phyloP scores from a whole-genome alignment of 2,113 vertebrate species.

The Dolichallabes microphthalmus region DNA sequence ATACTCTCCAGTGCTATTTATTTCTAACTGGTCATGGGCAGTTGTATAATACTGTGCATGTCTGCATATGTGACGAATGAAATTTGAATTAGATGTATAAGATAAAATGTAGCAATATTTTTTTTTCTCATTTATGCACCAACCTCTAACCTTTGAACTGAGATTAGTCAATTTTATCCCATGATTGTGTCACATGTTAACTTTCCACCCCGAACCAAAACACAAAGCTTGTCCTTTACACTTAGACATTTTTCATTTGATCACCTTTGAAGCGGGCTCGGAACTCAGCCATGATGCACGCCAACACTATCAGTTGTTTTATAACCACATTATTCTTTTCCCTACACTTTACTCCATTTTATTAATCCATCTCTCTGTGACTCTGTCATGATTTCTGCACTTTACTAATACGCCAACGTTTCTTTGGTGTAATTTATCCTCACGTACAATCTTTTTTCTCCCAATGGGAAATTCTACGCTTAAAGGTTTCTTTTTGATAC shows the following conservation, averaged over 20 bases:
- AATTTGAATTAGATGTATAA: background rate
- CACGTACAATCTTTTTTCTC: background rate
- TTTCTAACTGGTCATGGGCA: too few species aligned
- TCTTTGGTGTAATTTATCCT: background rate
- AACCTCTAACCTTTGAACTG: slow-evolving; percentile 23
- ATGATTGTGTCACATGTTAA: background rate
- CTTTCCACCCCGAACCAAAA: slow-evolving; percentile 32
- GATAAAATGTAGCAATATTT: background rate
- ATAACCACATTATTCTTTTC: slow-evolving; percentile 16
- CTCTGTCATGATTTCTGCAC: background rate
- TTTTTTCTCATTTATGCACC: background rate
- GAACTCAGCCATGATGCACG: background rate
- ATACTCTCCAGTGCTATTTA: too few species aligned
- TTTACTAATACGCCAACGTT: background rate
- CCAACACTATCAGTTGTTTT: slow-evolving; percentile 14
- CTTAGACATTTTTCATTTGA: slow-evolving; percentile 25
- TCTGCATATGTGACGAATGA: too few species aligned
- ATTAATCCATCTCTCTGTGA: background rate
- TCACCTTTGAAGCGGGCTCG: slow-evolving; percentile 14
- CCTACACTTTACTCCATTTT: slow-evolving; percentile 12
- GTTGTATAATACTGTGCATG: too few species aligned
- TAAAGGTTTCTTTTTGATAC: background rate
- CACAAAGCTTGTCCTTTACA: slow-evolving; percentile 3
- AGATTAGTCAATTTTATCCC: slow-evolving; percentile 19
- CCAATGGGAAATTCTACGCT: background rate